Evolutionary conservation across 1,140 invertebrate species (phyloP).

Genomic region (Drosophila bocqueti): DNA sequence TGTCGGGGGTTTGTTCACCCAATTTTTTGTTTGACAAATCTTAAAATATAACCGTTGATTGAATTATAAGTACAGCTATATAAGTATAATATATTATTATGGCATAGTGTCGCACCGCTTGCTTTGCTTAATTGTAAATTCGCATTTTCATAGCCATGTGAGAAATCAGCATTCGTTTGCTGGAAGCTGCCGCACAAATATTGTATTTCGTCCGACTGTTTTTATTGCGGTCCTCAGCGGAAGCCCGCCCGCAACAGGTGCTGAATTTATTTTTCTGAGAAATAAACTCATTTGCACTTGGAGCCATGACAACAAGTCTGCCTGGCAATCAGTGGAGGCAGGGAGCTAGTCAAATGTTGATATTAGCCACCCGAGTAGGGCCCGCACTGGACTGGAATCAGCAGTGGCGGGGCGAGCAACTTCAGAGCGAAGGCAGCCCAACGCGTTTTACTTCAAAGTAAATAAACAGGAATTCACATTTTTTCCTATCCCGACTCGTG

Average conservation of each 20-base stretch:
- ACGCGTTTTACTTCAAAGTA: slow-evolving; percentile 60
- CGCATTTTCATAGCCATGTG: slow-evolving; percentile 5
- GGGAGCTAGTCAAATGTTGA: slow-evolving; percentile 59
- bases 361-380: slow-evolving; percentile 40
- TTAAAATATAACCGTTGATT: too few species aligned
- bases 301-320: slow-evolving; percentile 56
- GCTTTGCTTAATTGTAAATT: neutral
- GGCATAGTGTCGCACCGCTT: too few species aligned
- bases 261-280: slow-evolving; percentile 54
- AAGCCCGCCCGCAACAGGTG: slow-evolving; percentile 58
- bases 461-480: slow-evolving; percentile 44
- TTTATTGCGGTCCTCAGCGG: slow-evolving; percentile 42
- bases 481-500: neutral
- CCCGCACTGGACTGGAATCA: slow-evolving; percentile 30
- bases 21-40: too few species aligned
- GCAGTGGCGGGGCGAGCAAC: slow-evolving; percentile 48
- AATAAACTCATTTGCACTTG: slow-evolving; percentile 77
- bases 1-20: too few species aligned
- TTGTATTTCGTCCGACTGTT: slow-evolving; percentile 64
- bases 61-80: too few species aligned
- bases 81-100: too few species aligned
- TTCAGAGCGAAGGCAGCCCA: slow-evolving; percentile 34
- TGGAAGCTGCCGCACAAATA: slow-evolving; percentile 54
- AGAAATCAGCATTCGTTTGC: slow-evolving; percentile 56
- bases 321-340: neutral